Evolutionary conservation across 2,113 vertebrate genomes (phyloP), one percentile per base, ranked within the genome.

Genomic region (Caloenas nicobarica): DNA sequence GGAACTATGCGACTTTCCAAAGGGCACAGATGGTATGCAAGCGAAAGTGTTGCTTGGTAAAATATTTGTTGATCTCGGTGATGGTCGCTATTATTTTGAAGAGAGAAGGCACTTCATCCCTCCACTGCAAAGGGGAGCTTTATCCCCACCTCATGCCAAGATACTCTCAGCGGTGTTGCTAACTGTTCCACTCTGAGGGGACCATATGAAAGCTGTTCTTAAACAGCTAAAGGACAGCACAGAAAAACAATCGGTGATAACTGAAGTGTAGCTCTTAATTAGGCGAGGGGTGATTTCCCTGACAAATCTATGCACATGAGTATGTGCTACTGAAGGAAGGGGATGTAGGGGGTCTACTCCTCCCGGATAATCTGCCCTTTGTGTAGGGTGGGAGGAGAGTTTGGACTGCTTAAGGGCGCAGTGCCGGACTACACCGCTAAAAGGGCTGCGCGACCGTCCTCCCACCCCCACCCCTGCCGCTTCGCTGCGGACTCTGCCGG

Each of bases 321-420:
- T 29, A 12, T 2, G 17, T 46, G 38, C 23, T 54, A 4, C 14
- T 29, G 42, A 26, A 48, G n/a, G 26, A 12, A 4, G 6, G 5
- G 16, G 4, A 6, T 12, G 25, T 53, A 11, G 10, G 5, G 1
- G 3, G 5, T 22, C 16, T 9, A 2, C 8, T 44, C 42, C 16
- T 44, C 16, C 42, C 16, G 42, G 42, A 17, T 44, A 44, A 44
- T 44, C 7, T 44, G 42, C 42, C 42, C 42, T 16, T 44, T 44
- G 16, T 44, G 42, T 44, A 44, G 42, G 42, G 42, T 44, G 42
- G 42, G 42, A 44, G 42, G 42, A 44, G 42, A 44, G 42, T 44
- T 44, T 44, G 42, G 42, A 44, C 16, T 44, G 42, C 42, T 44
- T 44, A 44, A 44, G 42, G 42, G 42, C 42, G 7, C 16, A 44